phyloP scores from a whole-genome alignment of 1,140 invertebrate species.

The Listronotus bonariensis region DNA sequence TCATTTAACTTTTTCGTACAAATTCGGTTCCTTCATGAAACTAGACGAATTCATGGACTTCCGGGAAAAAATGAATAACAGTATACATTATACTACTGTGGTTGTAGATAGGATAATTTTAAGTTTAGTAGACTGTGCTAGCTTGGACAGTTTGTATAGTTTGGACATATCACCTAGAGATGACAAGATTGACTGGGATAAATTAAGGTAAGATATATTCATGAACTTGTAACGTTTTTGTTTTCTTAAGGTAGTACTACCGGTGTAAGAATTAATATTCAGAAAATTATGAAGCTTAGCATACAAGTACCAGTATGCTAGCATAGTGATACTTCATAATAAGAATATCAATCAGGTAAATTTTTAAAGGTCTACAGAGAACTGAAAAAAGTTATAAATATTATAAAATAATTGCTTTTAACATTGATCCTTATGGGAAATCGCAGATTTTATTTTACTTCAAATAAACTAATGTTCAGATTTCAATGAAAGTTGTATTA shows the following conservation, averaged over 20 bases:
- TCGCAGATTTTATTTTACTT: no score
- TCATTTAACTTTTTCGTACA: slow-evolving; percentile 89
- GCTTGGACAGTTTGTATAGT: slow-evolving; percentile 46
- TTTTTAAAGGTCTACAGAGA: no score
- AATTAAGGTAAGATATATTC: slow-evolving; percentile 50
- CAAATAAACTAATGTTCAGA: no score
- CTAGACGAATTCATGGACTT: slow-evolving; percentile 89
- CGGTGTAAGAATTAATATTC: no score
- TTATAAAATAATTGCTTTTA: no score
- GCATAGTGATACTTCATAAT: no score
- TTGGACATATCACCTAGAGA: slow-evolving; percentile 59
- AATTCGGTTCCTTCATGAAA: slow-evolving; percentile 92
- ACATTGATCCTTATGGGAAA: no score
- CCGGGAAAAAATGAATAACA: slow-evolving; percentile 78
- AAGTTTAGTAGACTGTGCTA: slow-evolving; percentile 67
- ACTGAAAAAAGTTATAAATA: no score
- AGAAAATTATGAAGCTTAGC: no score
- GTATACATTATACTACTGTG: slow-evolving; percentile 77
- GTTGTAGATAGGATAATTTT: slow-evolving; percentile 80
- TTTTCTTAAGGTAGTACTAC: no score
- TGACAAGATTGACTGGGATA: slow-evolving; percentile 58
- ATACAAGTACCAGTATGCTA: background rate
- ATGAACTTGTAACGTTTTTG: background rate
- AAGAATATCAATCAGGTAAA: no score
- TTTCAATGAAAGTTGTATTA: no score